A percentile compares a stretch with the other conserved stretches of the same genome.
These are phyloP conservation scores for Prochilodus magdalenae DNA, from an alignment of 2,113 vertebrate species.

Conservation along the genomic window DNA sequence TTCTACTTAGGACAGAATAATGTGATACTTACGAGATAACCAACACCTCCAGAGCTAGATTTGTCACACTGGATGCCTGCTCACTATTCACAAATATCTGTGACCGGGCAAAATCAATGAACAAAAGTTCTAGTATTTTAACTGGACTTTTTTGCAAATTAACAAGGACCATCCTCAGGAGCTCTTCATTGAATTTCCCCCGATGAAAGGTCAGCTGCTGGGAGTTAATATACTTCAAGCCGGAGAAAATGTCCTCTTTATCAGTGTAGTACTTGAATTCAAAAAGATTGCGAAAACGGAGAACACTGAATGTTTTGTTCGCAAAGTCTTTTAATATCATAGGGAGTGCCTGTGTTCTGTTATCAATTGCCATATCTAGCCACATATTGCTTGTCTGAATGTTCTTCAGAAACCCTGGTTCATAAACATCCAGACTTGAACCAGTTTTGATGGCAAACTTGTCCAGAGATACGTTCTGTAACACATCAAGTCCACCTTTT, in stretches of 20 bases:
- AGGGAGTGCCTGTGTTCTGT: constrained; percentile 60
- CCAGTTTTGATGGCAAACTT: constrained; percentile 81
- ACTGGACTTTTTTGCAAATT: constrained; percentile 72
- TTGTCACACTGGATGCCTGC: constrained; percentile 57
- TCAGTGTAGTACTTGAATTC: constrained; percentile 81
- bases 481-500: constrained; percentile 68
- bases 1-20: constrained; percentile 20
- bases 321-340: constrained; percentile 76
- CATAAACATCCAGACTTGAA: constrained; percentile 74
- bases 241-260: constrained; percentile 73
- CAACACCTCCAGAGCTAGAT: constrained; percentile 72
- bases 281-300: constrained; percentile 85
- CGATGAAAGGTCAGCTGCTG: constrained; percentile 77
- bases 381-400: constrained; percentile 75
- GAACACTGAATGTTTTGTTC: constrained; percentile 68
- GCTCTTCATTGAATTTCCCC: constrained; percentile 85
- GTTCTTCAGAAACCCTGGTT: constrained; percentile 76
- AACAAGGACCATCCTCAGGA: constrained; percentile 76
- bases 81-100: constrained; percentile 61
- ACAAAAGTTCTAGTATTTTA: constrained; percentile 72
- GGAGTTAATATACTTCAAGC: constrained; percentile 64
- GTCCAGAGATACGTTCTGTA: constrained; percentile 70
- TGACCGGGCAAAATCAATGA: constrained; percentile 85
- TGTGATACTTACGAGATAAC: constrained; percentile 74
- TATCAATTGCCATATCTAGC: constrained; percentile 81